Evolutionary conservation across 2,797 vertebrate species (phyloP), one percentile per base, ranked within the genome.

Genomic region (Centropyge bicolor): DNA sequence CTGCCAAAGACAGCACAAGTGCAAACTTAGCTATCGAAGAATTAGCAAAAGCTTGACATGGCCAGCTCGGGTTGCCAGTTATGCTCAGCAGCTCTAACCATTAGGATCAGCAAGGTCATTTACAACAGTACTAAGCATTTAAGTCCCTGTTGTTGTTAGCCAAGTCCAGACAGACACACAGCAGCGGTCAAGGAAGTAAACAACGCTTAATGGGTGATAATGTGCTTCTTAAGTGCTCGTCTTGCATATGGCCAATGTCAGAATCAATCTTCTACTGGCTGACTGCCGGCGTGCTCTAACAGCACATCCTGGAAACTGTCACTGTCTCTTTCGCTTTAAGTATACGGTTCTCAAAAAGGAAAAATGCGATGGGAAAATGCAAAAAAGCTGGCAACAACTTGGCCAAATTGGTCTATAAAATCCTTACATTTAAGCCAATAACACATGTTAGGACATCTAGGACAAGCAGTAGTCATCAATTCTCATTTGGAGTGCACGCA

Each of bases 141-240:
- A 92, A 90, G 77, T 76, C 88, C 74, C 62, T 72, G 80, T 84
- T 83, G 88, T 86, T 80, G 68, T 83, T 74, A 72, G 87, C 89
- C 91, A 86, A 84, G 82, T 86, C 78, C 64, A 49, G 75, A 59
- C 74, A 76, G 55, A 83, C 83, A 61, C 64, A 80, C 85, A 74
- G 84, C 81, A 71, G 80, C 22, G 55, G 82, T 82, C 79, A 76
- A 77, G 88, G 88, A 92, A 89, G 92, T 91, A 92, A 93, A 93
- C 92, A 93, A 87, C 83, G 35, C 86, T 88, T 94, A 95, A 94
- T 93, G 93, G 91, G 52, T 61, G 80, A 86, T 94, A 94, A 94
- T 94, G 93, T 89, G 90, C 78, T 90, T 88, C 89, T 91, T 91
- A 93, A 94, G 91, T 91, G 91, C 90, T 78, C 48, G 81, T 88